A percentile compares a stretch with the other conserved stretches of the same genome.
Evolutionary conservation across 1,140 invertebrate species (phyloP).

Genomic region (Drosophila azteca): DNA sequence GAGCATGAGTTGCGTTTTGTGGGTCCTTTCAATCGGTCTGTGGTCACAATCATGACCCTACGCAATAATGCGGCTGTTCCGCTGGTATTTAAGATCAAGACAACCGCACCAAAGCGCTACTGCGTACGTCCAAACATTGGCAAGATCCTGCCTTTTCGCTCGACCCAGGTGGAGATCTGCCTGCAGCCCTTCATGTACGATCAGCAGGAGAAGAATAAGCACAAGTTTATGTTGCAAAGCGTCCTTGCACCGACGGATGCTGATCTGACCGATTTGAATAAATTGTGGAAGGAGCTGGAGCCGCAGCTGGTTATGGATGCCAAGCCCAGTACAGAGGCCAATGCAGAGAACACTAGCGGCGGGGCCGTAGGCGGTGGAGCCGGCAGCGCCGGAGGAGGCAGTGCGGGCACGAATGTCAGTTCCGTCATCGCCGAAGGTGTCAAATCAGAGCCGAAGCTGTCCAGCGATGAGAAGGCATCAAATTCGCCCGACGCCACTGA

Average conservation of each 20-base stretch:
- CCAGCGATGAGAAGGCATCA: conserved; percentile 48
- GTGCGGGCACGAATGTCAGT: conserved; percentile 37
- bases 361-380: conserved; percentile 5
- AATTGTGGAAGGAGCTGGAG: conserved; percentile 94
- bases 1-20: conserved; percentile 78
- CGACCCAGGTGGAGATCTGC: conserved; percentile 94
- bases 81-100: conserved; percentile 99
- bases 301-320: conserved; percentile 95
- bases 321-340: conserved; percentile 87
- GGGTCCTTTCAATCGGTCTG: conserved; percentile 94
- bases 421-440: conserved; percentile 29
- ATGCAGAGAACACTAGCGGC: conserved; percentile 56
- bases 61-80: conserved; percentile 93
- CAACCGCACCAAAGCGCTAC: conserved; percentile 99
- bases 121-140: conserved; percentile 99
- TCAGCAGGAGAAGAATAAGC: conserved; percentile 97
- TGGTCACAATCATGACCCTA: conserved; percentile 95
- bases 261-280: conserved; percentile 86
- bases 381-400: conserved; percentile 18
- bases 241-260: conserved; percentile 93
- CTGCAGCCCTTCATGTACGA: conserved; percentile 98
- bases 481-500: conserved; percentile 48
- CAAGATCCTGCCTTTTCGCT: conserved; percentile 89
- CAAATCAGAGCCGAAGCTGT: conserved; percentile 46
- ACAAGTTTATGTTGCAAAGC: conserved; percentile 99